Evolutionary conservation across 1,140 invertebrate genomes (phyloP).

Genomic region (Bombus impatiens): DNA sequence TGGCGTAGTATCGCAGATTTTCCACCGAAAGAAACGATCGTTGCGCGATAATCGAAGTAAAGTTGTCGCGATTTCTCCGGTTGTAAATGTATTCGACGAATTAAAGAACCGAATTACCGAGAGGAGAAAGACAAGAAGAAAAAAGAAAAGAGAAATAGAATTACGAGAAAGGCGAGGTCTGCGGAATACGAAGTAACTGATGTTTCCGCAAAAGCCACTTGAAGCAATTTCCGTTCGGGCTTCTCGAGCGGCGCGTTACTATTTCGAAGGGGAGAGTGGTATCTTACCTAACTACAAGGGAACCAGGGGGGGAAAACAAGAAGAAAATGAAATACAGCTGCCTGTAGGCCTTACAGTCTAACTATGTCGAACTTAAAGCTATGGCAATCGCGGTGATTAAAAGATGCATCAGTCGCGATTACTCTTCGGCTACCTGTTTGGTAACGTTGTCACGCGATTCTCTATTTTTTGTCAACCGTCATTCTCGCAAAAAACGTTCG

Average conservation of each 20-base stretch:
- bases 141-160: conserved; percentile 25
- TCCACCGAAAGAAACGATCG: too few relatives aligned
- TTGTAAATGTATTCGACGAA: not conserved
- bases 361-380: conserved; percentile 35
- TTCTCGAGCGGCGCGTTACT: conserved; percentile 58
- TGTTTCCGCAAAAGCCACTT: conserved; percentile 73
- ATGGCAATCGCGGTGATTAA: conserved; percentile 18
- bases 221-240: conserved; percentile 70
- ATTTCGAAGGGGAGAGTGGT: conserved; percentile 51
- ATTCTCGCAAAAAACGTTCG: too few relatives aligned
- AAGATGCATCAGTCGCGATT: not conserved
- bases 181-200: conserved; percentile 51
- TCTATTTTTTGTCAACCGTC: not conserved
- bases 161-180: conserved; percentile 29
- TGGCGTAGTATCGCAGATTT: not conserved
- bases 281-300: conserved; percentile 58
- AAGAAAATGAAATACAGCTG: conserved; percentile 61
- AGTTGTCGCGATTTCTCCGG: fast-evolving
- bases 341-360: conserved; percentile 48
- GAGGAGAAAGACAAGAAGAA: not conserved
- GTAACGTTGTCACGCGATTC: not conserved
- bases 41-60: not conserved
- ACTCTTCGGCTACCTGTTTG: conserved; percentile 48
- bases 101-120: not conserved
- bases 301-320: not conserved